phyloP scores from a whole-genome alignment of 2,797 vertebrate species.

The Rhynchotus rufescens region DNA sequence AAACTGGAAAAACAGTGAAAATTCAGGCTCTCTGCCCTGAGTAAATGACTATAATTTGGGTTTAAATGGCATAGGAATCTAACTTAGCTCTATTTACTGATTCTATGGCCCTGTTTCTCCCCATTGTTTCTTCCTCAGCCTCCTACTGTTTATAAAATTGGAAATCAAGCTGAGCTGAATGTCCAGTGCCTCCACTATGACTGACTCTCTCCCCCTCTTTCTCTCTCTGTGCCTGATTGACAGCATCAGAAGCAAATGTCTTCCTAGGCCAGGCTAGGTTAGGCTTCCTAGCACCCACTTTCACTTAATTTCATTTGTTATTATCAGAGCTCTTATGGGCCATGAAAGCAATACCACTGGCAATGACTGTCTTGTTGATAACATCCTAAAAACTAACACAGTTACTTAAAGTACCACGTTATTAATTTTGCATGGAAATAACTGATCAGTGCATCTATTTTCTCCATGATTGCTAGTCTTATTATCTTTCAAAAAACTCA shows the following conservation, averaged over 20 bases:
- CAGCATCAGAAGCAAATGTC: conserved; percentile 10
- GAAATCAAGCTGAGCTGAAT: conserved; percentile 71
- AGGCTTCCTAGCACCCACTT: not conserved
- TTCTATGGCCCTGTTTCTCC: conserved; percentile 42
- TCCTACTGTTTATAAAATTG: conserved; percentile 75
- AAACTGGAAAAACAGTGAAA: conserved; percentile 12
- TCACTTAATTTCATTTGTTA: not conserved
- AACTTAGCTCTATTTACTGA: conserved; percentile 35
- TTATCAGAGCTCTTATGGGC: not conserved
- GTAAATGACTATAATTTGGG: conserved; percentile 58
- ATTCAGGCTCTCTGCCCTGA: conserved; percentile 17
- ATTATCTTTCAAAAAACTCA: not conserved
- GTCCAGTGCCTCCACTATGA: conserved; percentile 49
- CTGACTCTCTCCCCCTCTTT: not conserved
- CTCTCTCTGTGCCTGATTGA: not conserved
- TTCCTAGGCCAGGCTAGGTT: not conserved
- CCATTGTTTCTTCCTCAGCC: conserved; percentile 63
- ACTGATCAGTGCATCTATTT: not conserved
- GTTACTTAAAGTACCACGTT: not conserved
- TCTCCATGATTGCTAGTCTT: not conserved
- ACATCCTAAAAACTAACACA: not conserved
- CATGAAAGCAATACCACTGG: not conserved
- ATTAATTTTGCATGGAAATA: not conserved
- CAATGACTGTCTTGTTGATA: not conserved
- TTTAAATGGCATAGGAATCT: conserved; percentile 46